A percentile compares a stretch with the other conserved stretches of the same genome.
Conservation (phyloP, 1,140 invertebrate genomes). For the Nixonia krombeini region DNA sequence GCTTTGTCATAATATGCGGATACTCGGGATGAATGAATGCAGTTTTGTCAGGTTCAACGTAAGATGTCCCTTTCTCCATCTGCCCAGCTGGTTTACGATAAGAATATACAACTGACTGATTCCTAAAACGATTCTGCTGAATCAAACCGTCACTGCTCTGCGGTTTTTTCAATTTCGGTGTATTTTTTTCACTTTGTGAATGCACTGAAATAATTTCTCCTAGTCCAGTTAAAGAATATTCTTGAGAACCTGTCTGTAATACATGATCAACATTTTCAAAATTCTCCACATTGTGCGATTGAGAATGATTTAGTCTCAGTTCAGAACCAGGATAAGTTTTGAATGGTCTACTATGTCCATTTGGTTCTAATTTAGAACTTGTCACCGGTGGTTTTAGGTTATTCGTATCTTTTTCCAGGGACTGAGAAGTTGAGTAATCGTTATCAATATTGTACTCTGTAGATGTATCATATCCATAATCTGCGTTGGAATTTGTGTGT, state of each 20-base stretch:
- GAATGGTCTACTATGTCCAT: conserved; percentile 53
- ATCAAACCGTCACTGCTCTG: conserved; percentile 2
- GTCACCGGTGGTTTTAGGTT: conserved; percentile 58
- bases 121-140: conserved; percentile 27
- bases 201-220: conserved; percentile 36
- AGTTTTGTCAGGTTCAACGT: conserved; percentile 30
- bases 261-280: conserved; percentile 7
- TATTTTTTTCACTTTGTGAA: background rate
- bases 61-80: background rate
- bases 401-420: conserved; percentile 42
- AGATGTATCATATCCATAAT: conserved; percentile 42
- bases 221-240: conserved; percentile 34
- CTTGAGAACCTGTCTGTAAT: conserved; percentile 5
- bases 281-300: background rate
- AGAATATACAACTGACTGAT: conserved; percentile 15
- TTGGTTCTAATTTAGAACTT: conserved; percentile 46
- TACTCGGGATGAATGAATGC: conserved; percentile 62
- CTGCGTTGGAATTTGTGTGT: conserved; percentile 25
- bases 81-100: conserved; percentile 10
- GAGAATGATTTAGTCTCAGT: conserved; percentile 10
- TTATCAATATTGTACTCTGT: conserved; percentile 10
- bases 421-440: conserved; percentile 16
- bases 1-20: conserved; percentile 64
- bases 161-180: background rate
- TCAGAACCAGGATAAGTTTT: conserved; percentile 20